These are phyloP conservation scores for Microplitis demolitor DNA, from an alignment of 1,140 invertebrate species.

Conservation along the genomic window DNA sequence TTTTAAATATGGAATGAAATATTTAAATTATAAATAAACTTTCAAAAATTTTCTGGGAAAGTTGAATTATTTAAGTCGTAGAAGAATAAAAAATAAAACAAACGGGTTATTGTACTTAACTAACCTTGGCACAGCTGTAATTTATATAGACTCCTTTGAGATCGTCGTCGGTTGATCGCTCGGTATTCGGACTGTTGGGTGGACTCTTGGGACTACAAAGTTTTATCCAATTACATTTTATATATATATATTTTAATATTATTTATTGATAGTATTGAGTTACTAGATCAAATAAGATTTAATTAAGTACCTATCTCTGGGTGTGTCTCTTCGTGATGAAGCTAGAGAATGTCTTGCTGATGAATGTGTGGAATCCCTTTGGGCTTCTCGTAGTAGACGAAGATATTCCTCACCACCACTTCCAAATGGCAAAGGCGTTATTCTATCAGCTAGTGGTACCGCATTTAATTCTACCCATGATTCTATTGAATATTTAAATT, in stretches of 20 bases:
- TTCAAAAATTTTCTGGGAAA: too few relatives aligned
- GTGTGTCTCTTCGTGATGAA: constrained; percentile 74
- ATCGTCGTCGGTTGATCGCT: constrained; percentile 77
- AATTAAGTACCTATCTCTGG: constrained; percentile 57
- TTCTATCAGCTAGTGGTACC: constrained; percentile 65
- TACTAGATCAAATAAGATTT: not conserved
- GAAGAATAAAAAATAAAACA: not conserved
- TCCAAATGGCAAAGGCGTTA: constrained; percentile 70
- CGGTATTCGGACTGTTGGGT: constrained; percentile 85
- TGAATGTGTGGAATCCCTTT: constrained; percentile 84
- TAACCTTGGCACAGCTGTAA: constrained; percentile 69
- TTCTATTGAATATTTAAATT: constrained; percentile 64
- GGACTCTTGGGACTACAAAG: constrained; percentile 83
- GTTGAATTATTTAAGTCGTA: too few relatives aligned
- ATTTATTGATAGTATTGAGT: not conserved
- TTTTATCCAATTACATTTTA: not conserved
- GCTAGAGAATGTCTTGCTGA: constrained; percentile 81
- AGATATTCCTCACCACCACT: constrained; percentile 76
- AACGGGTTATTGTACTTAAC: constrained; percentile 25
- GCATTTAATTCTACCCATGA: constrained; percentile 83
- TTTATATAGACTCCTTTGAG: constrained; percentile 82
- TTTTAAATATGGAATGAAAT: not conserved
- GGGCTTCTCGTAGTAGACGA: constrained; percentile 80
- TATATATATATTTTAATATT: not conserved
- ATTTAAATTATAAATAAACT: too few relatives aligned